Evolutionary conservation across 2,113 vertebrate species (phyloP).

Genomic region (Oplegnathus fasciatus): DNA sequence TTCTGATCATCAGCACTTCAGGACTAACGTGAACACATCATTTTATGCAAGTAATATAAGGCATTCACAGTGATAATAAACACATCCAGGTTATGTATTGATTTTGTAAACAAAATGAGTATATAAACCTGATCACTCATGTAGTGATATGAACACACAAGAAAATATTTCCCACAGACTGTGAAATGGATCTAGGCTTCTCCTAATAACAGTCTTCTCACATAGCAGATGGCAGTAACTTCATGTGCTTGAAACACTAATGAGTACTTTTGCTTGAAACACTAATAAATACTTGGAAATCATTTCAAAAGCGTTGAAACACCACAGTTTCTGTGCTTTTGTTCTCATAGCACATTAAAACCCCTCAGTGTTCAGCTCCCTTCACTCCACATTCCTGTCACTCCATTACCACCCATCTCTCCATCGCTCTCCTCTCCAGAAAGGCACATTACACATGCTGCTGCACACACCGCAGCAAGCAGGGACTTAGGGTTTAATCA

Average conservation of each 20-base stretch:
- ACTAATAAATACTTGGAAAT: not conserved
- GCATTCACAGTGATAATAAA: too few species aligned
- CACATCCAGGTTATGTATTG: too few species aligned
- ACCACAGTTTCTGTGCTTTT: not conserved
- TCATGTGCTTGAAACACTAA: not conserved
- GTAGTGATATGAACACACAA: too few species aligned
- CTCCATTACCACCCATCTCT: not conserved
- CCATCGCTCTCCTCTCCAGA: not conserved
- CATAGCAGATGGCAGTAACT: not conserved
- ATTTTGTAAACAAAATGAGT: too few species aligned
- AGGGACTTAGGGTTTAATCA: conserved; percentile 18
- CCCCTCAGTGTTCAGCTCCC: not conserved
- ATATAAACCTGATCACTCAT: too few species aligned
- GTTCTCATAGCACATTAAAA: not conserved
- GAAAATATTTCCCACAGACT: too few species aligned
- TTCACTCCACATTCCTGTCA: not conserved
- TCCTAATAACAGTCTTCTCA: not conserved
- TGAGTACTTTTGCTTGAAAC: not conserved
- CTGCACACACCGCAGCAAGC: not conserved
- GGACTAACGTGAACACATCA: too few species aligned
- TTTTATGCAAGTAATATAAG: too few species aligned
- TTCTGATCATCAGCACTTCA: too few species aligned
- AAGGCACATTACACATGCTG: not conserved
- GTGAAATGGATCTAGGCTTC: not conserved
- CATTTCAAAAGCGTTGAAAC: not conserved